These are phyloP conservation scores for Paraplagusia blochii DNA, from an alignment of 2,113 vertebrate species.

Conservation along the genomic window DNA sequence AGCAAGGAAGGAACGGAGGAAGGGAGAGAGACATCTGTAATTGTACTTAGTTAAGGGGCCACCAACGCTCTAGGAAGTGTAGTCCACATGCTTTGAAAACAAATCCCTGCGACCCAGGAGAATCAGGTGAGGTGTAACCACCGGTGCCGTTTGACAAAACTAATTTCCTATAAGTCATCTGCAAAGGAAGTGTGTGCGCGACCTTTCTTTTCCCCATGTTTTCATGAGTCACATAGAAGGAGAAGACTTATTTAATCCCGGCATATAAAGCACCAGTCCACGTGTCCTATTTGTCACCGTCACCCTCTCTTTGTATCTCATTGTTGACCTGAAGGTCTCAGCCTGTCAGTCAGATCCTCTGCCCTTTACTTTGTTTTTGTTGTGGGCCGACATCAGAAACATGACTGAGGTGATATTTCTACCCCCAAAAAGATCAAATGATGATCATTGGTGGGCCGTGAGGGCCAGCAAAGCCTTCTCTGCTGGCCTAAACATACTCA, in stretches of 20 bases:
- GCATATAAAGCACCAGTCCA: not conserved
- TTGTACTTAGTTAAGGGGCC: conserved; percentile 58
- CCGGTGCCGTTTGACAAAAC: conserved; percentile 37
- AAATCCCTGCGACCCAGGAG: conserved; percentile 40
- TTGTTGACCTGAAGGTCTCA: conserved; percentile 4
- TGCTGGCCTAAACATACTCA: too few relatives aligned
- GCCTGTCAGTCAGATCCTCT: conserved; percentile 7
- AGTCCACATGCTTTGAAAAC: conserved; percentile 46
- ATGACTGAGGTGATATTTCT: too few relatives aligned
- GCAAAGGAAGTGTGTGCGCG: conserved; percentile 14
- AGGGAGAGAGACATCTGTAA: conserved; percentile 59
- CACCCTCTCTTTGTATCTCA: conserved; percentile 4
- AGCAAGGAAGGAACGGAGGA: not conserved
- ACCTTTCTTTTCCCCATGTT: conserved; percentile 3
- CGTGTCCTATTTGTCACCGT: conserved; percentile 22
- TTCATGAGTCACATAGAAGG: not conserved
- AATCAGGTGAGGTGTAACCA: conserved; percentile 39
- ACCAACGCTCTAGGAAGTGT: conserved; percentile 60
- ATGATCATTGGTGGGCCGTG: too few relatives aligned
- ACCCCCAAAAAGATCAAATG: too few relatives aligned
- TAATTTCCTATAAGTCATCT: conserved; percentile 21
- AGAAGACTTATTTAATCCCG: conserved; percentile 3
- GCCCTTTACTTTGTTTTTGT: conserved; percentile 5
- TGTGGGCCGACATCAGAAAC: not conserved
- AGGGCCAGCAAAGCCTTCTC: too few relatives aligned